Evolutionary conservation across 2,888 invertebrate species (phyloP).

Genomic region (Lycophotia porphyrea): DNA sequence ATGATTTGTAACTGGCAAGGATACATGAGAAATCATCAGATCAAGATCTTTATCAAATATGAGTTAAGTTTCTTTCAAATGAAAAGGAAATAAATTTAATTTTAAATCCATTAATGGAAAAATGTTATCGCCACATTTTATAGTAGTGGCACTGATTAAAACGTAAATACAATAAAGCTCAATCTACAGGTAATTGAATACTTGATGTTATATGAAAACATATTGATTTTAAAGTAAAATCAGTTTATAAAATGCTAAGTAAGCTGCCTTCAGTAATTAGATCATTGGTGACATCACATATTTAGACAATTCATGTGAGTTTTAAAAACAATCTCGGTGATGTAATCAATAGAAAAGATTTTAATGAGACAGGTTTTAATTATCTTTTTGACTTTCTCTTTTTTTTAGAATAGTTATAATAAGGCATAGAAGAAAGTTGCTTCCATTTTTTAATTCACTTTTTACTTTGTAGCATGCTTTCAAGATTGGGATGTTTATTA

Average conservation of each 20-base stretch:
- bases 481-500: not conserved
- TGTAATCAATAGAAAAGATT: constrained; percentile 13
- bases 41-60: not conserved
- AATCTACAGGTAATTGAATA: constrained; percentile 36
- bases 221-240: constrained; percentile 9
- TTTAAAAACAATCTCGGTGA: constrained; percentile 24
- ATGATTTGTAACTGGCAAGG: not conserved
- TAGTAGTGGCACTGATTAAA: constrained; percentile 58
- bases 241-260: constrained; percentile 8
- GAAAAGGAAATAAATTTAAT: constrained; percentile 3
- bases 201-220: constrained; percentile 2
- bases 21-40: not conserved
- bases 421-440: not conserved
- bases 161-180: constrained; percentile 47
- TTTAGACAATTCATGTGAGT: constrained; percentile 7
- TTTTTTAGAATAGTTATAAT: not conserved
- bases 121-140: constrained; percentile 39
- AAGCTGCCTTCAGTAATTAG: constrained; percentile 24
- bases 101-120: constrained; percentile 34
- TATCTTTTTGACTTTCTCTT: not conserved
- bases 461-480: not conserved
- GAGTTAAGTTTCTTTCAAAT: not conserved
- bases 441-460: not conserved
- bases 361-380: not conserved
- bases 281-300: constrained; percentile 40